Evolutionary conservation across 1,140 invertebrate genomes (phyloP), one percentile per base, ranked within the genome.

Genomic region (Drosophila pandora): DNA sequence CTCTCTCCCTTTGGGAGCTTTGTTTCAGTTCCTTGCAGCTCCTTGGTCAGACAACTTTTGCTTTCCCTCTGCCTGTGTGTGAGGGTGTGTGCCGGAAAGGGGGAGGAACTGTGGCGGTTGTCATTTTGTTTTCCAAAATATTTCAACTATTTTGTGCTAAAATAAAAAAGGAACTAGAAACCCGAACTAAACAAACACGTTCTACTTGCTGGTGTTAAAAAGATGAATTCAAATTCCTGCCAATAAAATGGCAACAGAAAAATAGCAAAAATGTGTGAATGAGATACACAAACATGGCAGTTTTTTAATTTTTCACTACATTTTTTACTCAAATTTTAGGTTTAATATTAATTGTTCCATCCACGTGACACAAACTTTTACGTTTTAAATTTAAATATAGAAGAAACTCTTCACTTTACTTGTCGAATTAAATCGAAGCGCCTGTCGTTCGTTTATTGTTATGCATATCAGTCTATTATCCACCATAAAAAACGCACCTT

Each of bases 41-140:
- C 83, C 72, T 88, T 85, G 83, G 63, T 48, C 74, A 64, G 78
- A 72, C 65, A 88, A 87, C 82, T 88, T 85, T 85, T 85, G 53
- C 73, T 78, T 81, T 76, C 75, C 69, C 72, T 82, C 76, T 84
- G 67, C 69, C 67, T 63, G 73, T 23, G 77, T 57, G 65, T 72
- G 45, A 13, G 49, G 9, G 25, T 70, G 37, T 37, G 12, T 43
- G 13, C 10, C 13, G 13, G 41, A 22, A 21, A 28, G 30, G 30
- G 23, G 25, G 10, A 12, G 48, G 37, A 6, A 30, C 13, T 48
- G 3, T 8, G 34, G 30, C 30, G 30, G 34, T 37, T 37, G 34
- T 37, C 34, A 37, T 37, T 37, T 37, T 37, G 34, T 37, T 37
- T 37, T 37, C 3, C 34, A 37, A 3, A 37, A 37, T 45, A 30